Evolutionary conservation across 2,113 vertebrate genomes (phyloP).

Genomic region (Arizona elegans): DNA sequence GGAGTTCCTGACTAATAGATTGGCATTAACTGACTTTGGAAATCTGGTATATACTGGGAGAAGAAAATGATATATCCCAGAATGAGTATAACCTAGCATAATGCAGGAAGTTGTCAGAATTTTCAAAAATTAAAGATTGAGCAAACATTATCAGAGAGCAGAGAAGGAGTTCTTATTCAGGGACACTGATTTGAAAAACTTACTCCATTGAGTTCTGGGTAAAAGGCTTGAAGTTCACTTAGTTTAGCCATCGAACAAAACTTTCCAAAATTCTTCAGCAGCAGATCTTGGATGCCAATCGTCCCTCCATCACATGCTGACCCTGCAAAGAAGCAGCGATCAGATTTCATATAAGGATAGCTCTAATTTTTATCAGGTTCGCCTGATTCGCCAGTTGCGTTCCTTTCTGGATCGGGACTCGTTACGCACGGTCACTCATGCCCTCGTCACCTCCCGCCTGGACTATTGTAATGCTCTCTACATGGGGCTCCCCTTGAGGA

Average conservation of each 20-base stretch:
- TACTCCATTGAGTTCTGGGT: conserved; percentile 41
- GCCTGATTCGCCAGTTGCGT: no score
- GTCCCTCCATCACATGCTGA: background rate
- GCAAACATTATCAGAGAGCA: background rate
- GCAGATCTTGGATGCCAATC: background rate
- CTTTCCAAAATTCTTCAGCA: conserved; percentile 34
- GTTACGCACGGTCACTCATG: no score
- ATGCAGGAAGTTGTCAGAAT: background rate
- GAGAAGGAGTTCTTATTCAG: background rate
- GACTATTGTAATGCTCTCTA: no score
- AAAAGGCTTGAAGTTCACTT: conserved; percentile 33
- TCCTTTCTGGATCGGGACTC: no score
- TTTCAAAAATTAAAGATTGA: background rate
- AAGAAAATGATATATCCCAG: background rate
- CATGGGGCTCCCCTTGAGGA: no score
- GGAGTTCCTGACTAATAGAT: background rate
- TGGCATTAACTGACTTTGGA: background rate
- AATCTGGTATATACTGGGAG: background rate
- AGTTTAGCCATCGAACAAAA: conserved; percentile 30
- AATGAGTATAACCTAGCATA: background rate
- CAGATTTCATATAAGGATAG: background rate
- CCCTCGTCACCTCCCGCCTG: no score
- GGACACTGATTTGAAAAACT: conserved; percentile 43
- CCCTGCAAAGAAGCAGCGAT: conserved; percentile 10
- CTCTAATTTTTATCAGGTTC: no score